Evolutionary conservation across 2,797 vertebrate genomes (phyloP).

Genomic region (Diceros bicornis): DNA sequence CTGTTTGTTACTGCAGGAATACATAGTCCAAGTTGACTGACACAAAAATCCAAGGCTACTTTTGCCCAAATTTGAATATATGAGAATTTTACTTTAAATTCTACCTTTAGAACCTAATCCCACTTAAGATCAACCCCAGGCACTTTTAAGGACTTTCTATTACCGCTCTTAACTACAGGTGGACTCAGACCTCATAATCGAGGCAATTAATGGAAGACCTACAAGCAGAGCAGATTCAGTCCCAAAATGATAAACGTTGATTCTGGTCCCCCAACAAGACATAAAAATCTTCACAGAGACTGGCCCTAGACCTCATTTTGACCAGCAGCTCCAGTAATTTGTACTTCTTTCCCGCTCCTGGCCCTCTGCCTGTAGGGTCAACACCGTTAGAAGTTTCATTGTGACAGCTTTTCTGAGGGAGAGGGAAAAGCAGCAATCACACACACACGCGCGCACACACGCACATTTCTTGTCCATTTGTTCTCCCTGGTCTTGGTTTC

Average conservation of each 20-base stretch:
- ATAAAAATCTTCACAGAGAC: background rate
- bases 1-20: background rate
- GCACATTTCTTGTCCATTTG: background rate
- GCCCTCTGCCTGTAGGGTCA: background rate
- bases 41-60: background rate
- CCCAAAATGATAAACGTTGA: background rate
- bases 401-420: background rate
- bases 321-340: background rate
- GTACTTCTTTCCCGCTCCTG: accelerated
- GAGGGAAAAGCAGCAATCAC: background rate
- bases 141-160: background rate
- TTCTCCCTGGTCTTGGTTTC: background rate
- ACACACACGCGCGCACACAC: background rate
- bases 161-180: background rate
- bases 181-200: background rate
- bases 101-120: background rate
- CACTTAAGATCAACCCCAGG: background rate
- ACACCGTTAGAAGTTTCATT: background rate
- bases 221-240: background rate
- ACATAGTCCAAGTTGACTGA: background rate
- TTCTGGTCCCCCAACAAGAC: background rate
- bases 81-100: constrained; percentile 29
- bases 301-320: background rate
- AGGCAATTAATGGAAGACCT: background rate
- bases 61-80: background rate